Conservation (phyloP, 1,140 invertebrate genomes). For the Saccostrea echinata region DNA sequence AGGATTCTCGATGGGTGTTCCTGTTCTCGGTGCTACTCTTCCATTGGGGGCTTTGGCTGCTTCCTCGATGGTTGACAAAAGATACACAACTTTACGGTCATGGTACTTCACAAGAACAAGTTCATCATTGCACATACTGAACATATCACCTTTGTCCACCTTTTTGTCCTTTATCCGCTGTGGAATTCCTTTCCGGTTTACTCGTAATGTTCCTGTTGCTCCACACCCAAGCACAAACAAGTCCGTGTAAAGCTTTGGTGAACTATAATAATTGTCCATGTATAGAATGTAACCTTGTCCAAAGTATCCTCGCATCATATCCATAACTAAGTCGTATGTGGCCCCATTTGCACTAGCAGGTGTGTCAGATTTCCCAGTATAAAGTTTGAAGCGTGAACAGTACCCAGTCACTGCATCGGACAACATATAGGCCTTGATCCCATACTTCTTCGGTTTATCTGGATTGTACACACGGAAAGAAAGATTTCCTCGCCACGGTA, state of each 20-base stretch:
- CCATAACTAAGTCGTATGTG: conserved; percentile 48
- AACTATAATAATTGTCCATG: conserved; percentile 47
- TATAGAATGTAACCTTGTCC: conserved; percentile 45
- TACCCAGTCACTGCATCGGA: conserved; percentile 50
- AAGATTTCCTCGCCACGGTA: conserved; percentile 37
- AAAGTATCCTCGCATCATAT: conserved; percentile 49
- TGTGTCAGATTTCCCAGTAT: conserved; percentile 37
- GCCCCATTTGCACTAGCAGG: conserved; percentile 30
- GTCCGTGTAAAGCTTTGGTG: conserved; percentile 38
- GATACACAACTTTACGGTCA: not conserved
- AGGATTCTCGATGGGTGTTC: not conserved
- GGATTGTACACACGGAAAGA: conserved; percentile 44
- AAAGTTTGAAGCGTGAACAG: conserved; percentile 47
- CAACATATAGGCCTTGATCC: conserved; percentile 51
- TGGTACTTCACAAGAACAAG: conserved; percentile 28
- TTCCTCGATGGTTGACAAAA: not conserved
- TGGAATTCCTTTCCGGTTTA: conserved; percentile 33
- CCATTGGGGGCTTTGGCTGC: not conserved
- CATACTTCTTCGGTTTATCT: conserved; percentile 51
- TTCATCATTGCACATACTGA: not conserved
- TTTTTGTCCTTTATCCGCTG: not conserved
- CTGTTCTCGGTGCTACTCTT: not conserved
- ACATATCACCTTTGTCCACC: conserved; percentile 12
- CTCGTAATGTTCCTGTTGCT: conserved; percentile 37
- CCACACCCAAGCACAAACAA: conserved; percentile 33